phyloP scores from a whole-genome alignment of 2,113 vertebrate species.

The Notothenia rossii region DNA sequence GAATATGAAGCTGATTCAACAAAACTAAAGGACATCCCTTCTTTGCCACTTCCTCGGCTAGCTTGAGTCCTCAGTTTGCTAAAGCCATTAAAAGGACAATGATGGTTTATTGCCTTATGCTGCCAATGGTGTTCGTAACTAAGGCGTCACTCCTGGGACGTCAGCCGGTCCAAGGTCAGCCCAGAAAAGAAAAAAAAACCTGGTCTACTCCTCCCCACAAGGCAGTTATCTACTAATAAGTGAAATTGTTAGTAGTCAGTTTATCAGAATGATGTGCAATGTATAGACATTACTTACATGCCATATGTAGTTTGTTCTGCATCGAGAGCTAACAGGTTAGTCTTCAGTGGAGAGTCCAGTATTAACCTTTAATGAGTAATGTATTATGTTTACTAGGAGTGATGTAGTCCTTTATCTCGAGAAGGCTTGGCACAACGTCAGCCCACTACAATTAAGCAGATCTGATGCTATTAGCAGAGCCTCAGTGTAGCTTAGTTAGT shows the following conservation, averaged over 20 bases:
- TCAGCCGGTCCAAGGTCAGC: slow-evolving; percentile 63
- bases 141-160: slow-evolving; percentile 39
- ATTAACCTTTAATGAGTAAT: slow-evolving; percentile 85
- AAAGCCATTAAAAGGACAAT: slow-evolving; percentile 25
- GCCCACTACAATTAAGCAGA: slow-evolving; percentile 62
- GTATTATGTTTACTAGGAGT: slow-evolving; percentile 68
- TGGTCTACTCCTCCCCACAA: slow-evolving; percentile 53
- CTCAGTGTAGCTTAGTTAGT: slow-evolving; percentile 47
- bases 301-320: background rate
- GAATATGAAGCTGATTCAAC: slow-evolving; percentile 59
- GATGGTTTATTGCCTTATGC: slow-evolving; percentile 34
- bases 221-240: slow-evolving; percentile 9
- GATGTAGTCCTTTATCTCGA: slow-evolving; percentile 62
- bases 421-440: slow-evolving; percentile 55
- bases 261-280: background rate
- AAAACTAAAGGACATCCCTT: slow-evolving; percentile 51
- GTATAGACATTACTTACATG: background rate
- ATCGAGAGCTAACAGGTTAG: slow-evolving; percentile 20
- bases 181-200: slow-evolving; percentile 65
- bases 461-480: slow-evolving; percentile 58
- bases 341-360: slow-evolving; percentile 59
- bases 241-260: background rate
- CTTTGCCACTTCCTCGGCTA: slow-evolving; percentile 19
- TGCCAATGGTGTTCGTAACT: slow-evolving; percentile 47
- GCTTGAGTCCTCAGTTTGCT: slow-evolving; percentile 30